These are phyloP conservation scores for Rhagoletis pomonella DNA, from an alignment of 1,140 invertebrate genomes.

Conservation along the genomic window DNA sequence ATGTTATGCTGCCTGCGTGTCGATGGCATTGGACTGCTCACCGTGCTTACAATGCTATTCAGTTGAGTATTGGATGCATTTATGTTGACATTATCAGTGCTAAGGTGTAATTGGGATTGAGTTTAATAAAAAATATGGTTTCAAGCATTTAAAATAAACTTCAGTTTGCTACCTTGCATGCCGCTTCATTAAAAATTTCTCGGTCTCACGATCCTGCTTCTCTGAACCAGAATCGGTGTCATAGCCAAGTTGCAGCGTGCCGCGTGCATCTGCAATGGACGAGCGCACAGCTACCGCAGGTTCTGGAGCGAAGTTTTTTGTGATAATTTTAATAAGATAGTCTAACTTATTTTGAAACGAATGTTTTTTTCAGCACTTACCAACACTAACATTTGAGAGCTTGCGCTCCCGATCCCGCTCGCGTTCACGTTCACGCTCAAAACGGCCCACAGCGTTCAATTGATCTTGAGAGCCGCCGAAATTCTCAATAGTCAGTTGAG, in stretches of 20 bases:
- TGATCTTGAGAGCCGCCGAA: slow-evolving; percentile 91
- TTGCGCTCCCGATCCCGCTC: slow-evolving; percentile 74
- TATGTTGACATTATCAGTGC: slow-evolving; percentile 69
- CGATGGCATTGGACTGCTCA: slow-evolving; percentile 64
- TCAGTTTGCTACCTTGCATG: slow-evolving; percentile 71
- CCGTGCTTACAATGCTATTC: slow-evolving; percentile 38
- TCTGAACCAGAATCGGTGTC: slow-evolving; percentile 77
- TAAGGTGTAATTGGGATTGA: slow-evolving; percentile 33
- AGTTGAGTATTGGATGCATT: slow-evolving; percentile 58
- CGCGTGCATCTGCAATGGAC: slow-evolving; percentile 84
- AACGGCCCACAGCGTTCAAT: slow-evolving; percentile 79
- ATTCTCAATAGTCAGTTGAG: slow-evolving; percentile 92
- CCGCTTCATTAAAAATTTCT: slow-evolving; percentile 77
- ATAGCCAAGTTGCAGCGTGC: slow-evolving; percentile 82
- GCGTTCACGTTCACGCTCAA: slow-evolving; percentile 65
- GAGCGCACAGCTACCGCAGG: slow-evolving; percentile 80
- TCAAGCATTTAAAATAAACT: not conserved
- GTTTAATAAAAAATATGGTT: not conserved
- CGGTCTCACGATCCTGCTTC: slow-evolving; percentile 77
- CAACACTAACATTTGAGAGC: slow-evolving; percentile 79
- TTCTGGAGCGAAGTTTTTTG: slow-evolving; percentile 66
- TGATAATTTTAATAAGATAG: not conserved
- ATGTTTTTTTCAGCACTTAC: slow-evolving; percentile 63
- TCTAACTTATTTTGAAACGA: no score
- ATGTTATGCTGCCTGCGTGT: slow-evolving; percentile 77